Base-by-base conservation (phyloP, 2,797 vertebrate genomes). In the Periparus ater region DNA sequence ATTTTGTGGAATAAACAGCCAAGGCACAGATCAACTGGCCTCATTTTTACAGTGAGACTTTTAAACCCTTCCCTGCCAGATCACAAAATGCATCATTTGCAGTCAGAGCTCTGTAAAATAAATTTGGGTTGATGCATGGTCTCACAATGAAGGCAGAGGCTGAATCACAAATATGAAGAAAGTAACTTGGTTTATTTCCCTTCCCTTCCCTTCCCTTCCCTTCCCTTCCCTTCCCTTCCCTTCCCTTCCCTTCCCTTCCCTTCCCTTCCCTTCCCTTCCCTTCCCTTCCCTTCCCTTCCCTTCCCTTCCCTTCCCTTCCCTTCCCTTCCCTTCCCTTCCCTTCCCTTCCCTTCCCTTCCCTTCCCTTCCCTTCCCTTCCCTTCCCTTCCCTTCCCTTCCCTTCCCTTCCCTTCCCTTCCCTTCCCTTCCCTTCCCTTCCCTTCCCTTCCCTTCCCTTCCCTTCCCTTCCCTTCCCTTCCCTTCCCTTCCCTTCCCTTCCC, bases 1-100 rank as follows among this genome's bases (percentile, higher is more conserved):
- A 91, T 91, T 94, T n/a, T 66, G 21, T 87, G 60, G 34, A 58
- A 67, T 83, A 90, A 93, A 93, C 80, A 91, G 71, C 80, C 73
- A 81, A 88, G 66, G 83, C 94, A 81, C 88, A 93, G 73, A 91
- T 94, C 94, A 94, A 94, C 95, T 96, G 94, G 58, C 89, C 96
- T 94, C 83, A 90, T 94, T 95, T 95, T 95, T 58, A 65, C 80
- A 26, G 70, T 47, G 13, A 93, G 54, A 54, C 73, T 90, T 89
- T 72, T 71, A 96, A 93, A 81, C 47, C 26, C 11, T 95, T 93
- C 54, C 36, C 47, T 85, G 54, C 23, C 88, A 84, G 83, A 93
- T 66, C 54, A 54, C 44, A 91, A 72, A 85, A 66, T 2, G 15
- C 16, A 65, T 17, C 34, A 4, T 58, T 61, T 26, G 40, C 70